phyloP scores from a whole-genome alignment of 1,140 invertebrate genomes.

The Saccostrea cuccullata region DNA sequence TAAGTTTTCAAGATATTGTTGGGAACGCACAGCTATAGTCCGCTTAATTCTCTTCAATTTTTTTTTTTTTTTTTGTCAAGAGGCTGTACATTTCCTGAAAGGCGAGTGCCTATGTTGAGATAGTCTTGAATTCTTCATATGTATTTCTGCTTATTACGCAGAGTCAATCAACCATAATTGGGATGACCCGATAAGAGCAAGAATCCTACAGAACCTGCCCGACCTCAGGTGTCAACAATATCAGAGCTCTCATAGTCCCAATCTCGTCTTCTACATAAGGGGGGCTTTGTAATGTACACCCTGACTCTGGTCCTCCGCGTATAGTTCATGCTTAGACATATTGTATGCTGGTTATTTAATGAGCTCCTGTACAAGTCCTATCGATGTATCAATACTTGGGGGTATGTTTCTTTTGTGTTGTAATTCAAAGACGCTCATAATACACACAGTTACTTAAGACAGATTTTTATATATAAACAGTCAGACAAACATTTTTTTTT shows the following conservation, averaged over 20 bases:
- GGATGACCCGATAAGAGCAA: not conserved
- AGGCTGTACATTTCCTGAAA: too few relatives aligned
- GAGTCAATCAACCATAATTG: not conserved
- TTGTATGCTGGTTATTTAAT: conserved; percentile 32
- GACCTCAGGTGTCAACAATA: conserved; percentile 25
- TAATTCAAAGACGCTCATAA: conserved; percentile 34
- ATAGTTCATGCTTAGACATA: not conserved
- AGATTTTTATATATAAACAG: conserved; percentile 25
- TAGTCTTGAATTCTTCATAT: not conserved
- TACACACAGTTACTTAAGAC: conserved; percentile 27
- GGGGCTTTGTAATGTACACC: conserved; percentile 1
- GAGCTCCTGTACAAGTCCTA: not conserved
- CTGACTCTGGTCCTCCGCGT: not conserved
- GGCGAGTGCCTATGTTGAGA: too few relatives aligned
- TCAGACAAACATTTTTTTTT: not conserved
- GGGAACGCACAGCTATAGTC: too few relatives aligned
- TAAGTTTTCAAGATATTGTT: too few relatives aligned
- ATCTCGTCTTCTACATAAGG: not conserved
- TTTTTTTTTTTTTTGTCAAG: too few relatives aligned
- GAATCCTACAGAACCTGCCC: not conserved
- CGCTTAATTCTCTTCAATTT: too few relatives aligned
- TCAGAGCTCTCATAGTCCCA: not conserved
- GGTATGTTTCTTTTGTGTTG: conserved; percentile 25
- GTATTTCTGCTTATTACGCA: not conserved
- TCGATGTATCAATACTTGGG: conserved; percentile 33